Evolutionary conservation across 2,113 vertebrate species (phyloP).

Genomic region (Microtus montanus): DNA sequence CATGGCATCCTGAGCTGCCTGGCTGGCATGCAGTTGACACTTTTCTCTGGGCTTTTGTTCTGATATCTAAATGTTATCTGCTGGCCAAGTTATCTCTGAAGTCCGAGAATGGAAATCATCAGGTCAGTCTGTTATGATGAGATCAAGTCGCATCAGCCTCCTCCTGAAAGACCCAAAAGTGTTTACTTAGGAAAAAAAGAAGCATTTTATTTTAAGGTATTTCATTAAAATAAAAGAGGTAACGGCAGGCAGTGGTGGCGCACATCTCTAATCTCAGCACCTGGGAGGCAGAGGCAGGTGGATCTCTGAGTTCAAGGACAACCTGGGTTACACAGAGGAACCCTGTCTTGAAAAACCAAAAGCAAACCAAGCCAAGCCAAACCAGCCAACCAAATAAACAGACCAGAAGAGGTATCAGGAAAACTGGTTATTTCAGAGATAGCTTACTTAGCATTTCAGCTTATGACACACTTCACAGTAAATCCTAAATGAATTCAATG

Average conservation of each 20-base stretch:
- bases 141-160: slow-evolving; percentile 13
- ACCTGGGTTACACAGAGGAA: too few relatives aligned
- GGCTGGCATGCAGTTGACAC: not conserved
- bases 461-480: slow-evolving; percentile 35
- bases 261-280: too few relatives aligned
- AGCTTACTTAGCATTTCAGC: not conserved
- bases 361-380: too few relatives aligned
- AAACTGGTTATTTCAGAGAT: slow-evolving; percentile 63
- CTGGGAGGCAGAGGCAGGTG: too few relatives aligned
- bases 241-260: too few relatives aligned
- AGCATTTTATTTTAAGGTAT: slow-evolving; percentile 58
- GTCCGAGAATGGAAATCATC: slow-evolving; percentile 39
- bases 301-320: too few relatives aligned
- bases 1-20: not conserved
- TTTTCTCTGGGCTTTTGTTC: slow-evolving; percentile 1
- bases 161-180: slow-evolving; percentile 46
- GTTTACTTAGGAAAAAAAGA: slow-evolving; percentile 9
- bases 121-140: not conserved
- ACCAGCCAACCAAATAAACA: too few relatives aligned
- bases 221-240: slow-evolving; percentile 69
- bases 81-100: slow-evolving; percentile 53
- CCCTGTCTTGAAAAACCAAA: too few relatives aligned
- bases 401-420: not conserved
- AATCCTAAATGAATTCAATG: slow-evolving; percentile 39
- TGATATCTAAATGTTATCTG: slow-evolving; percentile 21